Base-by-base conservation (phyloP, 92 coral and sea anemone genomes). In the Porites cylindrica region DNA sequence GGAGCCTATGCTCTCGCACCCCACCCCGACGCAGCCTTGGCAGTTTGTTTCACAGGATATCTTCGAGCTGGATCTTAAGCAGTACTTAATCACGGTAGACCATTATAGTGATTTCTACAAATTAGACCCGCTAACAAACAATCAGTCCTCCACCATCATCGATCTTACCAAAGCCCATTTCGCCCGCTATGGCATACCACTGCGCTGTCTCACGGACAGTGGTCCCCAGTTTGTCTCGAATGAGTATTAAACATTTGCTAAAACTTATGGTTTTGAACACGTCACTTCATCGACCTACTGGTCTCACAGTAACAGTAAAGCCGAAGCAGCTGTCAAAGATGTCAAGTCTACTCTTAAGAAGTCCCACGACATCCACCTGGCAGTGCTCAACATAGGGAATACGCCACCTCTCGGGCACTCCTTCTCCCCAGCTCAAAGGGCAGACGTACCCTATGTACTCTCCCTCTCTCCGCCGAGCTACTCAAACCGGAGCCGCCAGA, bases 381-480 rank as follows among this genome's bases (percentile, higher is more conserved):
- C 82, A 19, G 82, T 75, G 26, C 76, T 75, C 12, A 76, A 74
- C 70, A 74, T 47, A 65, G 21, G 76, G 47, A 76, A 88, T 69
- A 75, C 77, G 13, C 87, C 82, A 76, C 88, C 71, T 10, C 80
- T 32, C 4, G 75, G 69, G 11, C 79, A 83, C 66, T 83, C 81
- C 59, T 83, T 83, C 79, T 83, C 84, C 70, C 72, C 89, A 21
- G 81, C 72, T 51, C 91, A 88, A 76, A 78, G 64, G 89, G 91
- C 68, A 82, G 83, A 88, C 50, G 29, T 77, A 86, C 78, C 83
- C 13, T 50, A 19, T 79, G 64, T 1, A 53, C 80, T 1, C 10
- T 70, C 9, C 72, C 60, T 1, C 82, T 78, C 72, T 78, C 59
- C 2, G 43, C 43, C 43, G 58, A 78, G 29, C 61, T 78, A 32